Evolutionary conservation across 1,140 invertebrate genomes (phyloP).

Genomic region (Stegodyphus mimosarum): DNA sequence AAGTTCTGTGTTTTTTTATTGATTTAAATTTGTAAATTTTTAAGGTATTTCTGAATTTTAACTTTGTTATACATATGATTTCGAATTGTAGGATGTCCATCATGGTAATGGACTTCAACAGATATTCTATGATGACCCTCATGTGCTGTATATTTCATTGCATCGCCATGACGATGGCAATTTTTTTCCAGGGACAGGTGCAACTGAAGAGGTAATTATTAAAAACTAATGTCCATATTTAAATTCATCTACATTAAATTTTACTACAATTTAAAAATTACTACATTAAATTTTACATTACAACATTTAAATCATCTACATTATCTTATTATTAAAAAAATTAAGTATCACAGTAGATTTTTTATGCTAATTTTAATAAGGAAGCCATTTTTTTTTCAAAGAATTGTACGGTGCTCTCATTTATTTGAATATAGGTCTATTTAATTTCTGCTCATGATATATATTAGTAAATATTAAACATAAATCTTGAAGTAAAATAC

Average conservation of each 20-base stretch:
- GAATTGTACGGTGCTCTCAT: too few species aligned
- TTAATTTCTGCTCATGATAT: too few species aligned
- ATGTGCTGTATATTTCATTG: slow-evolving; percentile 95
- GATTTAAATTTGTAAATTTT: neutral
- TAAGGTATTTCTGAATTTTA: neutral
- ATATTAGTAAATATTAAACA: too few species aligned
- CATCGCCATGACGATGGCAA: slow-evolving; percentile 99
- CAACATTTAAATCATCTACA: neutral
- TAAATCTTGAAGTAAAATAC: too few species aligned
- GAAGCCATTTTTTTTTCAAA: too few species aligned
- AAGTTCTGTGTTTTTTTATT: neutral
- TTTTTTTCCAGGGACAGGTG: slow-evolving; percentile 98
- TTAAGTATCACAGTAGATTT: neutral
- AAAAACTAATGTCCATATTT: too few species aligned
- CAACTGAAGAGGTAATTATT: slow-evolving; percentile 77
- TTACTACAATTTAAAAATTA: neutral
- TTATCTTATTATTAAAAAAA: neutral
- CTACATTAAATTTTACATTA: too few species aligned
- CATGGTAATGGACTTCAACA: slow-evolving; percentile 99
- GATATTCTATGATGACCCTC: slow-evolving; percentile 96
- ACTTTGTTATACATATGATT: neutral
- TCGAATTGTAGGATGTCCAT: slow-evolving; percentile 86
- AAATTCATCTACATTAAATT: neutral
- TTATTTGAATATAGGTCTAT: too few species aligned
- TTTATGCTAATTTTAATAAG: too few species aligned